These are phyloP conservation scores for Microcebus lehilahytsara DNA, from an alignment of 2,113 vertebrate genomes.

Conservation along the genomic window DNA sequence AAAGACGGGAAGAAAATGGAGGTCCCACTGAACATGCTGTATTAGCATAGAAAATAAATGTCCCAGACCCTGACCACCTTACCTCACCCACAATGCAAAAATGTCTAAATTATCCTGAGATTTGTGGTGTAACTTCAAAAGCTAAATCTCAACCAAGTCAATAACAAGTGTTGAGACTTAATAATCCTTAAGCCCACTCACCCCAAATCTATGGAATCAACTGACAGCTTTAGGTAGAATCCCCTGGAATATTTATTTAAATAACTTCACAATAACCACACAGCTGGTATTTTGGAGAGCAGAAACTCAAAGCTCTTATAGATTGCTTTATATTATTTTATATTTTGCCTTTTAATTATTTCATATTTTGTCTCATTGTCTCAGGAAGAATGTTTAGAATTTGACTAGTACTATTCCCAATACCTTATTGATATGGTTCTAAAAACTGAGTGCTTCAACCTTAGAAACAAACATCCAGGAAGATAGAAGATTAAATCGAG, in stretches of 20 bases:
- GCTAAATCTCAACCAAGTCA: not conserved
- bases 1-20: not conserved
- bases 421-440: not conserved
- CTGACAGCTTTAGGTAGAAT: not conserved
- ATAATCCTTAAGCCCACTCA: not conserved
- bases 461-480: not conserved
- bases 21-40: not conserved
- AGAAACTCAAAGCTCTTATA: constrained; percentile 25
- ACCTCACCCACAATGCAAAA: not conserved
- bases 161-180: not conserved
- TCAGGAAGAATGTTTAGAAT: not conserved
- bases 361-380: not conserved
- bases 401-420: not conserved
- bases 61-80: not conserved
- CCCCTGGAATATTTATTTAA: not conserved
- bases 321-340: not conserved
- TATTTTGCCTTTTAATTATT: not conserved
- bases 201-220: not conserved
- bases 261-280: not conserved
- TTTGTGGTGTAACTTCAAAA: not conserved
- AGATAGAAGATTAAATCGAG: not conserved
- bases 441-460: not conserved
- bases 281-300: not conserved
- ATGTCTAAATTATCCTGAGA: not conserved
- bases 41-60: not conserved